Conservation (phyloP, 64 coral and sea anemone species). For the Montipora cactus region DNA sequence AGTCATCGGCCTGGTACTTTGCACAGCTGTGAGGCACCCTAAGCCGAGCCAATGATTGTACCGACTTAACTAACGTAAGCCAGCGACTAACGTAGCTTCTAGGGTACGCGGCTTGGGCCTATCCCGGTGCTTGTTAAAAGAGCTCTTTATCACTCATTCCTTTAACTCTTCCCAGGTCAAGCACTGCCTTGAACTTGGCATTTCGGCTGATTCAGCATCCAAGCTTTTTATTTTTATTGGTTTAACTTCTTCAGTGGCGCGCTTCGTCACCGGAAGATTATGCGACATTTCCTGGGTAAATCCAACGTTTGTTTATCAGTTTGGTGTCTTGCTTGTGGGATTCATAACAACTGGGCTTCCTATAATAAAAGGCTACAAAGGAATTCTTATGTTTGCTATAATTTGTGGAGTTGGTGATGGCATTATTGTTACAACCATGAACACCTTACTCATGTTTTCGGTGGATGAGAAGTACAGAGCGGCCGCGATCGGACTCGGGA, state of each 20-base stretch:
- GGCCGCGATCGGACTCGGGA: neutral
- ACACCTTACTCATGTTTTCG: neutral
- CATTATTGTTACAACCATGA: constrained; percentile 10
- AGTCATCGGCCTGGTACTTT: too few species aligned
- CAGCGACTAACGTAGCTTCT: too few species aligned
- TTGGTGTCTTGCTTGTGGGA: neutral
- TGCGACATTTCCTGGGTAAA: constrained; percentile 8
- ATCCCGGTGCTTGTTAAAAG: too few species aligned
- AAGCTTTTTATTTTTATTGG: constrained; percentile 11
- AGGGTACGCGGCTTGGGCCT: too few species aligned
- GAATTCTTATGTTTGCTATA: neutral
- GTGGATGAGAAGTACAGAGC: constrained; percentile 18
- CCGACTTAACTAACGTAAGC: too few species aligned
- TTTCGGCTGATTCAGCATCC: constrained; percentile 22
- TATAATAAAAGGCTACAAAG: neutral
- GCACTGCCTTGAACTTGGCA: neutral
- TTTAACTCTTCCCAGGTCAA: neutral
- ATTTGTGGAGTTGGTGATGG: constrained; percentile 19
- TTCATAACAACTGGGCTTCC: neutral
- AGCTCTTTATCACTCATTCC: too few species aligned
- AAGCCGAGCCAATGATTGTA: too few species aligned
- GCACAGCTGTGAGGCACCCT: too few species aligned
- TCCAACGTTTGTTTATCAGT: constrained; percentile 4
- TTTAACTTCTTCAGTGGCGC: neutral
- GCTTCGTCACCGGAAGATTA: neutral